Conservation (phyloP, 2,888 invertebrate genomes). For the Ashinkailepas kermadecensis region DNA sequence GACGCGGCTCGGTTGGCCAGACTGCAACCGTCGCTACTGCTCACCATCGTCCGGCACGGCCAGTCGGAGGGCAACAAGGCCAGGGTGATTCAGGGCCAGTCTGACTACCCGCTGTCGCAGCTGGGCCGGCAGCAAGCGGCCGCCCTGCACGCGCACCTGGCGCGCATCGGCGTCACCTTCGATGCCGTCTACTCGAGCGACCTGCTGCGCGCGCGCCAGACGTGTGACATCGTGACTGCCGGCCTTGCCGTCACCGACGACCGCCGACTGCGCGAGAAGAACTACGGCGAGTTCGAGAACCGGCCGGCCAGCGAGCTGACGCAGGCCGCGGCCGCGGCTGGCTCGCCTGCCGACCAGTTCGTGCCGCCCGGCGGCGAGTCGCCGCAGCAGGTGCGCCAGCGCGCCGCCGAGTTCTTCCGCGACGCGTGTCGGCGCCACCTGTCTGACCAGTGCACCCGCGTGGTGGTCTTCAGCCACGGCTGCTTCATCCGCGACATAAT, state of each 20-base stretch:
- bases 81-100: constrained; percentile 4
- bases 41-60: not conserved
- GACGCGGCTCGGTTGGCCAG: not conserved
- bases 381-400: not conserved
- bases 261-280: not conserved
- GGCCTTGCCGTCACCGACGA: not conserved
- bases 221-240: not conserved
- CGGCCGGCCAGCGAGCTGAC: not conserved
- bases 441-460: not conserved
- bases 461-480: not conserved
- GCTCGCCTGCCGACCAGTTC: not conserved
- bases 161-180: not conserved
- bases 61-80: constrained; percentile 9
- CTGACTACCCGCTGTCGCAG: constrained; percentile 7
- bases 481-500: not conserved
- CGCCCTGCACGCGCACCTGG: not conserved
- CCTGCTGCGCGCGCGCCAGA: not conserved
- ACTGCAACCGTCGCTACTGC: not conserved
- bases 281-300: not conserved
- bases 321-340: not conserved
- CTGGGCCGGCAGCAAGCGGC: not conserved
- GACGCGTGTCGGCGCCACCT: not conserved
- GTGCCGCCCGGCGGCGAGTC: constrained; percentile 6
- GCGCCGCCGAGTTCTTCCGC: not conserved
- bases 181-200: constrained; percentile 12